phyloP scores from a whole-genome alignment of 2,113 vertebrate species.

The Macroglossus sobrinus region DNA sequence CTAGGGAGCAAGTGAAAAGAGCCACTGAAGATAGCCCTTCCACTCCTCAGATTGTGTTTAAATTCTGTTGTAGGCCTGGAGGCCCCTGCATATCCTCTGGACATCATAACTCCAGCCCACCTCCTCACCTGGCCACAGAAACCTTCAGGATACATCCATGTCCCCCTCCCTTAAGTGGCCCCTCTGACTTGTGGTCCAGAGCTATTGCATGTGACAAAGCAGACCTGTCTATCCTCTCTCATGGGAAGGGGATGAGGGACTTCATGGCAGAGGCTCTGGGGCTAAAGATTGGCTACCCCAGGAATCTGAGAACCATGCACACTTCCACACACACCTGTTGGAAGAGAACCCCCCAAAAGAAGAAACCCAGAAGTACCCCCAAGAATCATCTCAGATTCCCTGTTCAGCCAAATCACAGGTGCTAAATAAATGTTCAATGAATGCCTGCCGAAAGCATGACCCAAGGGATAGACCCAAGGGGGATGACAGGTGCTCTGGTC shows the following conservation, averaged over 20 bases:
- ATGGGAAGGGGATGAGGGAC: neutral
- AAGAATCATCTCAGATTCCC: neutral
- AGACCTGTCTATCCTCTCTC: neutral
- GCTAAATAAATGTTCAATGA: neutral
- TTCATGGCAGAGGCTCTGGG: neutral
- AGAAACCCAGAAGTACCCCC: neutral
- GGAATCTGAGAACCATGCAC: neutral
- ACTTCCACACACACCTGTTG: neutral
- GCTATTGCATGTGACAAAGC: neutral
- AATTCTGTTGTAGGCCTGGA: neutral
- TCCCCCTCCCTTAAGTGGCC: neutral
- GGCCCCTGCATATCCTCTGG: neutral
- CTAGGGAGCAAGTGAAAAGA: neutral
- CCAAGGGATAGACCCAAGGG: neutral
- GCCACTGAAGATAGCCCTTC: neutral
- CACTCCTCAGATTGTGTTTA: neutral
- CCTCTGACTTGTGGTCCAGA: neutral
- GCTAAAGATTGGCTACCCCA: neutral
- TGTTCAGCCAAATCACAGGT: neutral
- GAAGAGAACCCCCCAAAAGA: neutral
- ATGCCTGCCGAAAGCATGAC: neutral
- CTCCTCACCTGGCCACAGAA: neutral
- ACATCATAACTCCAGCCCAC: neutral
- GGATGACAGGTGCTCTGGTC: neutral
- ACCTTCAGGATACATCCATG: neutral